These are phyloP conservation scores for Strix aluco DNA, from an alignment of 2,113 vertebrate genomes.

Conservation along the genomic window DNA sequence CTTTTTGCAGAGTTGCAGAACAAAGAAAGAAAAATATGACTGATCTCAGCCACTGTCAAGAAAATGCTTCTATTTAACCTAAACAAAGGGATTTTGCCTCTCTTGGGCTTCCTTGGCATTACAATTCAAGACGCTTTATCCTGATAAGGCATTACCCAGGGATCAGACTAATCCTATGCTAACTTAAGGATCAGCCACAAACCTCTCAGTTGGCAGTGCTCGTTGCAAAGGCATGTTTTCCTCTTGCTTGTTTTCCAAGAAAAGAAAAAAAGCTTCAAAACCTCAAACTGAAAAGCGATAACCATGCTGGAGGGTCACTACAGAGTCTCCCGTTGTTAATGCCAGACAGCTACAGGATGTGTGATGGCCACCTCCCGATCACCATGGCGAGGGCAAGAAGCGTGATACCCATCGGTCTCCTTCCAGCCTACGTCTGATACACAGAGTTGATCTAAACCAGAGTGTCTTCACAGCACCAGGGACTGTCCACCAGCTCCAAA, in stretches of 20 bases:
- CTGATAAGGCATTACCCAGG: not conserved
- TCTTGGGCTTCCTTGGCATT: not conserved
- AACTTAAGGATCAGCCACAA: not conserved
- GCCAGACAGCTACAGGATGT: fast-evolving
- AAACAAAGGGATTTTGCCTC: not conserved
- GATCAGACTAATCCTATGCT: not conserved
- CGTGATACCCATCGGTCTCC: fast-evolving
- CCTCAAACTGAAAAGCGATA: not conserved
- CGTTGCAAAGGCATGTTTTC: not conserved
- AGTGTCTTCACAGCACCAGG: not conserved
- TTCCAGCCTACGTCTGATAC: fast-evolving
- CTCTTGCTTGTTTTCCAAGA: not conserved
- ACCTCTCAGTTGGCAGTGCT: not conserved
- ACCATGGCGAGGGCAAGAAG: not conserved
- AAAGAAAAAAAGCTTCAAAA: not conserved
- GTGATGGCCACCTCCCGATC: fast-evolving
- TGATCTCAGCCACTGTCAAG: not conserved
- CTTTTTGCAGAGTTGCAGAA: not conserved
- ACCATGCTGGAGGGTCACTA: not conserved
- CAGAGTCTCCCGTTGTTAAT: no score
- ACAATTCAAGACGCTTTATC: not conserved
- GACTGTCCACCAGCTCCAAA: not conserved
- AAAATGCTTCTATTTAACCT: not conserved
- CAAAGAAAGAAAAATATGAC: not conserved
- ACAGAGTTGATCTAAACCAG: not conserved